phyloP scores from a whole-genome alignment of 2,113 vertebrate genomes.

The Phalacrocorax brasilianus region DNA sequence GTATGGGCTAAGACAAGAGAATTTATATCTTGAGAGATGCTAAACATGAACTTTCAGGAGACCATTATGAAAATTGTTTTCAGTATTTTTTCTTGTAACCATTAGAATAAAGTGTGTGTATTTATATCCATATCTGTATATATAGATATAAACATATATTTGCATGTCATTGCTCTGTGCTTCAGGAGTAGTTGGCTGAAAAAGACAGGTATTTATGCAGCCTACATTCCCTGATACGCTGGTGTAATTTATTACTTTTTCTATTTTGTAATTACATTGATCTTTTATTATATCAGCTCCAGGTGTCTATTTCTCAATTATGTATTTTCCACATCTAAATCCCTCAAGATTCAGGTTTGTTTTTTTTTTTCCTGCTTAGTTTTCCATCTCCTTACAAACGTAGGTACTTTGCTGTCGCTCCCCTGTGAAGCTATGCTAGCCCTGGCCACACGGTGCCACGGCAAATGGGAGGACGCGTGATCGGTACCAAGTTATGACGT shows the following conservation, averaged over 20 bases:
- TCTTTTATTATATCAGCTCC: neutral
- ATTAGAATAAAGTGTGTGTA: neutral
- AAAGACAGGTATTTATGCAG: neutral
- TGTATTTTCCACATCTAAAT: neutral
- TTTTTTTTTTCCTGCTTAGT: neutral
- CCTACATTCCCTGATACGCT: neutral
- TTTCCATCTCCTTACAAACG: neutral
- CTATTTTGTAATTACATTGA: neutral
- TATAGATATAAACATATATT: neutral
- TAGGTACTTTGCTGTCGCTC: neutral
- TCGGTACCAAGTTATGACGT: rapidly evolving
- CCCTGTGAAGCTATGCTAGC: rapidly evolving
- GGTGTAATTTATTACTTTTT: neutral
- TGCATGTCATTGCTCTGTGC: neutral
- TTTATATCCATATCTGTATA: neutral
- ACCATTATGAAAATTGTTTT: neutral
- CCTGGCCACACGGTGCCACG: rapidly evolving
- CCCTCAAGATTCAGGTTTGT: neutral
- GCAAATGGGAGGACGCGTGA: rapidly evolving
- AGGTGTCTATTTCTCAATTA: neutral
- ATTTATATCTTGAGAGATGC: neutral
- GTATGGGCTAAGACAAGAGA: neutral
- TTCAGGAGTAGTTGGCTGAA: neutral
- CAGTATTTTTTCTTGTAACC: neutral
- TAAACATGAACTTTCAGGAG: neutral